Evolutionary conservation across 2,797 vertebrate genomes (phyloP), one percentile per base, ranked within the genome.

Genomic region (Brotogeris chrysoptera): DNA sequence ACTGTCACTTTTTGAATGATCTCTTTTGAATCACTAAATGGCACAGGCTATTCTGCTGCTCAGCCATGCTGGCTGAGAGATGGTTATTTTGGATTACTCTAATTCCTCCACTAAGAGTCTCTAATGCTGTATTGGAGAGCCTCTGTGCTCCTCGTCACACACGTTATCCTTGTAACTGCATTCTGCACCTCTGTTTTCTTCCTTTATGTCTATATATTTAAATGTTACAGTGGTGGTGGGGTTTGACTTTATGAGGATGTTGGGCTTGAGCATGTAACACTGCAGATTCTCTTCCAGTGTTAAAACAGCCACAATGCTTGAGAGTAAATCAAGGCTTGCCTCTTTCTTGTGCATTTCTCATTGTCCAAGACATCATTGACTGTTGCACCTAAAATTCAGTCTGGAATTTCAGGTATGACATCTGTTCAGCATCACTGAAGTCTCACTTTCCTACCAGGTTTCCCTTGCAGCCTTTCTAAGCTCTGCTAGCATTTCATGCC

Each of bases 11-110:
- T 59, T 38, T 52, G 78, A 87, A 41, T 5, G 53, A 47, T 64
- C 25, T 43, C 73, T 64, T 38, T 59, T 36, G 49, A 69, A 72
- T 69, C 19, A 1, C 69, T 34, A 28, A 2, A 24, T 32, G 60
- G 65, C 93, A 43, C 34, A 9, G 80, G 36, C 39, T 53, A 20
- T 34, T 49, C 85, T 18, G 72, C 72, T 83, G 30, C 16, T 64
- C 3, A 60, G 57, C 68, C 34, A 7, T 0, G 23, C 69, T 77
- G 86, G 49, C 78, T 64, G 19, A 32, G 68, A 25, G 69, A 63
- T 71, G 52, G 44, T 95, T 53, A 77, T 49, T 57, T 80, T 64
- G 53, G 81, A 77, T 86, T 68, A 80, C 61, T 53, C 14, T 14
- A 50, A 83, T 86, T 72, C 92, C 59, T 72, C 46, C 69, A 14